Conservation (phyloP, 1,140 invertebrate species). For the Dufourea novaeangliae region DNA sequence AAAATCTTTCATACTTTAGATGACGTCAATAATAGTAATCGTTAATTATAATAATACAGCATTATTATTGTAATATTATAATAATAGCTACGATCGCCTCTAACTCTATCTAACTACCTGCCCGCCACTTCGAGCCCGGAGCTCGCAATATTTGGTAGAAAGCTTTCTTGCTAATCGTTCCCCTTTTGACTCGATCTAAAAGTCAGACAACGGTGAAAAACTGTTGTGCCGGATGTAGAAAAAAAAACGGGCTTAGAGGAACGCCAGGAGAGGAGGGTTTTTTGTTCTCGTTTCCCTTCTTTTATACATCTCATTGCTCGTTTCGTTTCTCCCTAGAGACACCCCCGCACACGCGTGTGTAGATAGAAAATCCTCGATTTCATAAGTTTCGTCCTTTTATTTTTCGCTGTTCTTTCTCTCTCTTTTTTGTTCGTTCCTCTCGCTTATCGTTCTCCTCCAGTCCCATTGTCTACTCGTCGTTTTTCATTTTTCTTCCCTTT, state of each 20-base stretch:
- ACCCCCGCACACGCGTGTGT: too few species aligned
- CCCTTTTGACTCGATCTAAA: constrained; percentile 49
- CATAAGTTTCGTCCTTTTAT: constrained; percentile 5
- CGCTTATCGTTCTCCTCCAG: constrained; percentile 40
- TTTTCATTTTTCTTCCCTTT: background rate
- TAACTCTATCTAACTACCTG: constrained; percentile 77
- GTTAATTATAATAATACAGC: constrained; percentile 80
- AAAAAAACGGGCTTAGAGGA: constrained; percentile 51
- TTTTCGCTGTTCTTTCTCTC: constrained; percentile 29
- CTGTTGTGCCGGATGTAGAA: constrained; percentile 52
- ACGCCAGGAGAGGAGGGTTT: constrained; percentile 57
- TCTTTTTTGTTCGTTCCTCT: constrained; percentile 23
- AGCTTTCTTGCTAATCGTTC: constrained; percentile 72
- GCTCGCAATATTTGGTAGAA: constrained; percentile 79
- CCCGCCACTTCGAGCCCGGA: constrained; percentile 61
- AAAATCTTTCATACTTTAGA: constrained; percentile 81
- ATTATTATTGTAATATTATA: constrained; percentile 80
- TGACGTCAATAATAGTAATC: constrained; percentile 80
- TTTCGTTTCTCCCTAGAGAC: constrained; percentile 5
- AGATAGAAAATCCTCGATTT: constrained; percentile 31
- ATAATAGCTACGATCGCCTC: constrained; percentile 78
- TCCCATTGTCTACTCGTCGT: constrained; percentile 38
- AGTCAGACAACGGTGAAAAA: constrained; percentile 60
- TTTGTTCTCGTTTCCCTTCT: constrained; percentile 32
- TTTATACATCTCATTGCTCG: constrained; percentile 10